Conservation (phyloP, 2,113 vertebrate species). For the Malurus cyaneus region DNA sequence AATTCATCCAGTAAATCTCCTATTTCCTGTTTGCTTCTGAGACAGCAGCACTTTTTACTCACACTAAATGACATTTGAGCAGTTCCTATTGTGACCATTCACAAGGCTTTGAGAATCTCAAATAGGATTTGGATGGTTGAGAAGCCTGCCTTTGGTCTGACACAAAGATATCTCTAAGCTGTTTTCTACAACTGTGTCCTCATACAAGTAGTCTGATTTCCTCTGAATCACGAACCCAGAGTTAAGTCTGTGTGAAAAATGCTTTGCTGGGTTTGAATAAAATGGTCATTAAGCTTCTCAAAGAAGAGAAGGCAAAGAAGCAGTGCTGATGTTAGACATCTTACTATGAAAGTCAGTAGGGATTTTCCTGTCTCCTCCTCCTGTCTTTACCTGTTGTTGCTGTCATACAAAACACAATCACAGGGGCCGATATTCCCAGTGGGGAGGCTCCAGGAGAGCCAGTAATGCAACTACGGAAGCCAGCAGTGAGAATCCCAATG, state of each 20-base stretch:
- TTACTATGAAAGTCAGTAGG: background rate
- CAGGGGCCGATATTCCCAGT: background rate
- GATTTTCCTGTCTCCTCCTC: background rate
- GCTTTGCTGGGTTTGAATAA: background rate
- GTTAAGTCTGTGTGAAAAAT: background rate
- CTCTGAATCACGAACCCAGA: background rate
- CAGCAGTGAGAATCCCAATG: fast-evolving
- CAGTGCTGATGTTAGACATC: background rate
- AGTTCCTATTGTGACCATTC: background rate
- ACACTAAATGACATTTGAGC: background rate
- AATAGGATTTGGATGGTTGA: background rate
- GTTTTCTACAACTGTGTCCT: background rate
- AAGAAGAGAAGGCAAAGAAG: background rate
- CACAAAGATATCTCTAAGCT: background rate
- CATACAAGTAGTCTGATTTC: background rate
- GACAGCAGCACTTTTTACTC: background rate
- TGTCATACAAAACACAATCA: fast-evolving
- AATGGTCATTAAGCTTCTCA: background rate
- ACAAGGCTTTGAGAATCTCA: background rate
- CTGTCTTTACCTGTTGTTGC: background rate
- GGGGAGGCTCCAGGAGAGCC: background rate
- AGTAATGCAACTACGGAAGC: background rate
- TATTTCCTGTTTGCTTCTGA: background rate
- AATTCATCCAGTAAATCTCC: background rate
- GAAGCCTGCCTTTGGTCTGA: background rate